Conservation (phyloP, 2,113 vertebrate species). For the Trachemys scripta region DNA sequence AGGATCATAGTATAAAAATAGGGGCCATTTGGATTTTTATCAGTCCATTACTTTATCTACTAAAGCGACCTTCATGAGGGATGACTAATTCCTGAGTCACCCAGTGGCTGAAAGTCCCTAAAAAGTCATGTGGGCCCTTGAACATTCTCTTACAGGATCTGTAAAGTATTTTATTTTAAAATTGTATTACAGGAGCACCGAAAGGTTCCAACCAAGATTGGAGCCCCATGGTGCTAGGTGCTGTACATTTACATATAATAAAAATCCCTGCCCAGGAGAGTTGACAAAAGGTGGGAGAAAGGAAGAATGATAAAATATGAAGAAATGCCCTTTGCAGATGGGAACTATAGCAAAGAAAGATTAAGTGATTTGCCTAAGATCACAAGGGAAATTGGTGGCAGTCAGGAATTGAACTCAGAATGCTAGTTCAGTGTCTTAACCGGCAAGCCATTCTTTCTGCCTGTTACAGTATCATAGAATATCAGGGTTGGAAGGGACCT, state of each 20-base stretch:
- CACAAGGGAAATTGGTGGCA: conserved; percentile 11
- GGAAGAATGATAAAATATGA: conserved; percentile 25
- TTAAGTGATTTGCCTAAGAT: conserved; percentile 17
- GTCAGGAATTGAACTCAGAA: not conserved
- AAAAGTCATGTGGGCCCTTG: not conserved
- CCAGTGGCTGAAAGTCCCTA: conserved; percentile 5
- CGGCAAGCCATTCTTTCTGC: not conserved
- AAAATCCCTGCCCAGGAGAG: conserved; percentile 20
- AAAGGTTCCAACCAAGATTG: not conserved
- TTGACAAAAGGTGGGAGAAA: conserved; percentile 36
- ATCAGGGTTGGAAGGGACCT: no score
- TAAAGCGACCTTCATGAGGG: conserved; percentile 34
- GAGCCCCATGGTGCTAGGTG: not conserved
- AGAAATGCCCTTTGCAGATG: not conserved
- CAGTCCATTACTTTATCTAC: conserved; percentile 31
- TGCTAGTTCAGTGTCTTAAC: not conserved
- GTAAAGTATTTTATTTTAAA: conserved; percentile 41
- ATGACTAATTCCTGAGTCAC: conserved; percentile 46
- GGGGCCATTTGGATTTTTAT: conserved; percentile 23
- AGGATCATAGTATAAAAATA: conserved; percentile 2
- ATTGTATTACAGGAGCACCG: not conserved
- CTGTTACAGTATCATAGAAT: not conserved
- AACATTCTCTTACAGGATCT: conserved; percentile 28
- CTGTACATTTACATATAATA: not conserved
- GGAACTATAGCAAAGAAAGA: conserved; percentile 6